Conservation (phyloP, 2,113 vertebrate species). For the Antechinus stuartii region DNA sequence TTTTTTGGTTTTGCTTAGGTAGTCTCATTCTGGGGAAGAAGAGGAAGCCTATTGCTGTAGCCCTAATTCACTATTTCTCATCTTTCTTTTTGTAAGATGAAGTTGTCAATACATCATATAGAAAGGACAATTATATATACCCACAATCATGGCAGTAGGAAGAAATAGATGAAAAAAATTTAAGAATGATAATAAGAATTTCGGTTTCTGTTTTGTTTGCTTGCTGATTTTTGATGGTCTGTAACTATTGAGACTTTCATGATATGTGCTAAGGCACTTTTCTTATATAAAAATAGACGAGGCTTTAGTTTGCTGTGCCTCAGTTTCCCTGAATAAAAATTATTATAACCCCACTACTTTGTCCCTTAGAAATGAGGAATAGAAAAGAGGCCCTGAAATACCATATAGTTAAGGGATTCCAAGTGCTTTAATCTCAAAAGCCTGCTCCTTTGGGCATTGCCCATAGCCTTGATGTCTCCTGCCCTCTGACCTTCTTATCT, state of each 20-base stretch:
- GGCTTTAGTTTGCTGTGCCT: not conserved
- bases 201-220: not conserved
- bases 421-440: too few relatives aligned
- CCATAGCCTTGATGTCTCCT: too few relatives aligned
- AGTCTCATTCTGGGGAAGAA: not conserved
- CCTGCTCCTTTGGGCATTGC: too few relatives aligned
- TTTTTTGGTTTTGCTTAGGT: not conserved
- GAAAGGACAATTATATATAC: not conserved
- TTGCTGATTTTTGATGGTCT: not conserved
- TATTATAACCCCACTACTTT: too few relatives aligned
- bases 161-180: not conserved
- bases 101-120: too few relatives aligned
- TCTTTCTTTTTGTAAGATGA: not conserved
- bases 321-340: too few relatives aligned
- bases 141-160: not conserved
- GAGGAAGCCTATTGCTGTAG: not conserved
- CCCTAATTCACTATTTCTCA: not conserved
- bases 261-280: too few relatives aligned
- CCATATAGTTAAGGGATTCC: too few relatives aligned
- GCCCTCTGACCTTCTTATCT: too few relatives aligned
- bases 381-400: too few relatives aligned
- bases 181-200: not conserved
- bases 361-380: too few relatives aligned
- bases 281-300: not conserved
- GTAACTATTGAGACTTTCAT: too few relatives aligned